A percentile compares a stretch with the other conserved stretches of the same genome.
phyloP scores from a whole-genome alignment of 2,888 invertebrate genomes.

The Agonopterix arenella region DNA sequence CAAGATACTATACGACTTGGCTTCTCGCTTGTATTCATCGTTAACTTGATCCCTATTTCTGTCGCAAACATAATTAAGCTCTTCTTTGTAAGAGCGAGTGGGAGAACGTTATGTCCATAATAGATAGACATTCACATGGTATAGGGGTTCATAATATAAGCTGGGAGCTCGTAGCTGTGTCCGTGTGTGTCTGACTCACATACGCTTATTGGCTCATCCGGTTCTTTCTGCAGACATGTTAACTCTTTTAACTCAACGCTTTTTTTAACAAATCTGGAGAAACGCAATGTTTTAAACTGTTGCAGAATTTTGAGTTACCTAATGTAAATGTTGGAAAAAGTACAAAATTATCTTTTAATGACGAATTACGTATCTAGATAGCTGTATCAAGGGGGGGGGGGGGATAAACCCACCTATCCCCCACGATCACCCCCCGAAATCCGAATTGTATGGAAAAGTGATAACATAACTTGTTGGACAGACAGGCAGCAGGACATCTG shows the following conservation, averaged over 20 bases:
- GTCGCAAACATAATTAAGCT: constrained; percentile 17
- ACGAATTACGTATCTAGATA: too few species aligned
- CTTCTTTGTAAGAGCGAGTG: constrained; percentile 29
- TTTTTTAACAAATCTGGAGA: neutral
- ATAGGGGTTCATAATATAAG: constrained; percentile 38
- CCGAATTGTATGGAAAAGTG: too few species aligned
- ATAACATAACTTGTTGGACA: too few species aligned
- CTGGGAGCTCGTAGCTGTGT: constrained; percentile 27
- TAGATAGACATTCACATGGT: constrained; percentile 24
- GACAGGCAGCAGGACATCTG: too few species aligned
- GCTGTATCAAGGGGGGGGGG: too few species aligned
- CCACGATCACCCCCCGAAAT: too few species aligned
- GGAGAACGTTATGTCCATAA: constrained; percentile 26
- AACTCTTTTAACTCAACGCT: constrained; percentile 33
- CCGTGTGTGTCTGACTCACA: constrained; percentile 56
- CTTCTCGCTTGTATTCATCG: constrained; percentile 18
- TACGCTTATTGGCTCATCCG: constrained; percentile 68
- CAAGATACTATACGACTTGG: constrained; percentile 28
- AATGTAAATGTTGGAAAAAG: too few species aligned
- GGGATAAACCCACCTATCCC: too few species aligned
- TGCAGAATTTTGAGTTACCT: too few species aligned
- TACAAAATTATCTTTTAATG: too few species aligned
- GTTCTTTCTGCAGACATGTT: constrained; percentile 53
- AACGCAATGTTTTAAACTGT: neutral
- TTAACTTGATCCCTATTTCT: constrained; percentile 25